phyloP scores from a whole-genome alignment of 1,140 invertebrate species.

The Cataglyphis hispanica region DNA sequence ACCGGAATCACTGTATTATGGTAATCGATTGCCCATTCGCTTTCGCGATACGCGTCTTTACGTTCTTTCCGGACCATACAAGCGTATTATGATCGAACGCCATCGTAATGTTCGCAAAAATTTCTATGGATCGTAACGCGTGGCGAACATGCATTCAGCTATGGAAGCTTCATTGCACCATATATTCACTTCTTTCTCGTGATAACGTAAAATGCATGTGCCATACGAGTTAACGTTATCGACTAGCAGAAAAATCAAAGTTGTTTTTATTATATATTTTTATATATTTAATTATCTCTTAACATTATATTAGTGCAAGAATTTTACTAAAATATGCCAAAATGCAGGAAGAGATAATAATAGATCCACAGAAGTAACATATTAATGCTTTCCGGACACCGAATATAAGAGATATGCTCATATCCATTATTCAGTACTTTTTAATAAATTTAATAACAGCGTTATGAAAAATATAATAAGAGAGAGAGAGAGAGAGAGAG shows the following conservation, averaged over 20 bases:
- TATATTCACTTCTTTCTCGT: conserved; percentile 17
- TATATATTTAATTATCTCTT: neutral
- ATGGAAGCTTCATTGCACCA: neutral
- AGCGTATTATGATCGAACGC: conserved; percentile 16
- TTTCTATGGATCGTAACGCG: conserved; percentile 20
- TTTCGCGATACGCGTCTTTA: conserved; percentile 63
- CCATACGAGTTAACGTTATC: neutral
- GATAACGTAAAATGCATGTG: neutral
- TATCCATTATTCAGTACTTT: neutral
- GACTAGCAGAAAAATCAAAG: neutral
- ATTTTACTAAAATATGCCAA: neutral
- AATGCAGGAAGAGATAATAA: conserved; percentile 4
- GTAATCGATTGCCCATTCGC: conserved; percentile 76
- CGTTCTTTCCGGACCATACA: conserved; percentile 35
- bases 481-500: too few relatives aligned
- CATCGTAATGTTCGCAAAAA: conserved; percentile 50
- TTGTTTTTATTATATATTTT: neutral
- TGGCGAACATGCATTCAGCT: conserved; percentile 26
- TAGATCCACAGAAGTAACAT: neutral
- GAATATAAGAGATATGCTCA: neutral
- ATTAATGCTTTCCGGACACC: neutral
- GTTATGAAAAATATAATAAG: too few relatives aligned
- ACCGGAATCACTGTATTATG: conserved; percentile 77
- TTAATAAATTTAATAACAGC: neutral
- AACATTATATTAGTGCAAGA: neutral